Evolutionary conservation across 2,888 invertebrate species (phyloP), one percentile per base, ranked within the genome.

Genomic region (Vannuccia rotundouncinata): DNA sequence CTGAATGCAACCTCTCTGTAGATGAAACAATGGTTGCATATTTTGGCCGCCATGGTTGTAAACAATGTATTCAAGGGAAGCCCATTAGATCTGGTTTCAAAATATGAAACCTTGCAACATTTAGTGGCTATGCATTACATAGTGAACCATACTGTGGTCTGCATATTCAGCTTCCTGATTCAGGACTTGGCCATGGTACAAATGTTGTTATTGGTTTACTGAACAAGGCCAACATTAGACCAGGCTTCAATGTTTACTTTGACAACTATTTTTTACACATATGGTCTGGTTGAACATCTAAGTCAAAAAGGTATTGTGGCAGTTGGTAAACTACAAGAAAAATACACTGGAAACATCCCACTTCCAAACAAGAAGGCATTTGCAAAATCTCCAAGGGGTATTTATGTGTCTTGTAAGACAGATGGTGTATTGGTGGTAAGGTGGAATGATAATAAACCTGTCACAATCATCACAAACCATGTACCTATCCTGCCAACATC

Each of bases 121-220:
- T 29, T n/a, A 75, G 75, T 75, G 75, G 75, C 5, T 31, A 31
- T 28, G 17, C 5, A 2, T 10, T 75, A 5, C 75, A 75, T 28
- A 75, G 75, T 22, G 30, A 75, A 75, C 75, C 31, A 75, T 75
- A 75, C 31, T 75, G 75, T 75, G 75, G 75, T 10, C 2, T 31
- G 25, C 29, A 75, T 13, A 75, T 29, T 13, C 29, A 27, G 13
- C 25, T 75, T 31, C 30, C 29, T 27, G 75, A 75, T 75, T 10
- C 17, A 29, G 75, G 75, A 5, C 75, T 75, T 75, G 75, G 75
- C 29, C 27, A 75, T 28, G 75, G 75, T 31, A 29, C 5, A 75
- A 75, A 75, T 75, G 30, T 75, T 75, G 75, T 75, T 2, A 10
- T 27, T 5, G 75, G 75, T 10, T 31, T 75, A 29, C 30, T 27